Base-by-base conservation (phyloP, 2,797 vertebrate species). In the Philypnodon macrostomus region DNA sequence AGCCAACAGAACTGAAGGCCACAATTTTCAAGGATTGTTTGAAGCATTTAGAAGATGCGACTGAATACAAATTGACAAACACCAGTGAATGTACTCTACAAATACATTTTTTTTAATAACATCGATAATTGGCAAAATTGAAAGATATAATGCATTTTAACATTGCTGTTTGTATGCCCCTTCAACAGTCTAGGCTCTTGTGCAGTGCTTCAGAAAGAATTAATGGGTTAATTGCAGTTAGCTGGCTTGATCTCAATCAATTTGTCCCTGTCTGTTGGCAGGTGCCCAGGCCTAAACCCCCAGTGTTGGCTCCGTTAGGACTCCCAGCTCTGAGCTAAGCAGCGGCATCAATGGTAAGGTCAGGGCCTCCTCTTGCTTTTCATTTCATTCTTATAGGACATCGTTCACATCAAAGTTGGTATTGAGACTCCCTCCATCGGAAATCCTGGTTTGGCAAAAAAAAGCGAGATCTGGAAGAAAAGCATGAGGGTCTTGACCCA, bases 391-490 rank as follows among this genome's bases (percentile, higher is more conserved):
- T 75, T 73, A 73, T 67, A 71, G 67, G 66, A 75, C 55, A 67
- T 56, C 39, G 39, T 81, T 72, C 81, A 86, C 83, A 88, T 88
- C 85, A 88, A 88, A 86, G 84, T 81, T 80, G 63, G 70, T 68
- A 85, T 82, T 86, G 84, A 87, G 74, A 60, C 69, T 60, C 79
- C 79, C 75, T 39, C 13, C 52, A 81, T 84, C 85, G 81, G 84
- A 89, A 85, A 85, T 81, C 77, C 85, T 16, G 85, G 79, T 84
- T 80, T 87, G 85, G 85, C 83, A 30, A 16, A 85, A 79, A 77
- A 75, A 84, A 83, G 65, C 21, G 39, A 58, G 46, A 71, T 64
- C 58, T 77, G 70, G 56, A 46, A 49, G 63, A 60, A 78, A 70
- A 85, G 76, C 85, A 86, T 85, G 72, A 70, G 34, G 58, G 78